A percentile compares a stretch with the other conserved stretches of the same genome.
Conservation (phyloP, 2,888 invertebrate genomes). For the Alloscopus bannaensis region DNA sequence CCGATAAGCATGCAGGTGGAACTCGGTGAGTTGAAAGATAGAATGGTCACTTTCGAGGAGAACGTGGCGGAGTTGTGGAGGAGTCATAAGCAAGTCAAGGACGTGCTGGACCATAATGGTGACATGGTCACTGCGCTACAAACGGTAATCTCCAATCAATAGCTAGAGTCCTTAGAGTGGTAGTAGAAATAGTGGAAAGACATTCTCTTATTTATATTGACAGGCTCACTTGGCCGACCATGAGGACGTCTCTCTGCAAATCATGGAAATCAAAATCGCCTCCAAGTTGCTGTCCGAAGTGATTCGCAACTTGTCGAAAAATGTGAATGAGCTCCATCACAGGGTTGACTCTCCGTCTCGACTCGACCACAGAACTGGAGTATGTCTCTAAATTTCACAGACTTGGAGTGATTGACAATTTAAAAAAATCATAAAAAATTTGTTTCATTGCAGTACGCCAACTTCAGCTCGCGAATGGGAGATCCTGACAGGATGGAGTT, state of each 20-base stretch:
- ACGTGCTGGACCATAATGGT: constrained; percentile 61
- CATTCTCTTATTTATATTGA: not conserved
- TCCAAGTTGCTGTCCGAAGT: constrained; percentile 63
- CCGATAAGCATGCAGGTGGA: constrained; percentile 51
- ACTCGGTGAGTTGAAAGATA: constrained; percentile 50
- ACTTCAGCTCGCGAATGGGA: constrained; percentile 50
- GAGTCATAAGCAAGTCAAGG: constrained; percentile 61
- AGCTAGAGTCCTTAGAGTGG: too few relatives aligned
- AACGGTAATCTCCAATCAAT: constrained; percentile 38
- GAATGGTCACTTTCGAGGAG: constrained; percentile 64
- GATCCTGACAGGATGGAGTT: constrained; percentile 15
- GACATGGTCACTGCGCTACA: constrained; percentile 64
- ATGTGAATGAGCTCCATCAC: constrained; percentile 22
- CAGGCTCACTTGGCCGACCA: constrained; percentile 58
- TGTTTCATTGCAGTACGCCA: constrained; percentile 39
- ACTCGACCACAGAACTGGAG: constrained; percentile 21
- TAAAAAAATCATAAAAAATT: not conserved
- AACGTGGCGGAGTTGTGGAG: constrained; percentile 66
- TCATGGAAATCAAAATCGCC: constrained; percentile 66
- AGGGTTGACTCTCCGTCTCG: not conserved
- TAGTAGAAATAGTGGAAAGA: not conserved
- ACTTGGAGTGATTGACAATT: not conserved
- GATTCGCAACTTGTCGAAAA: constrained; percentile 53
- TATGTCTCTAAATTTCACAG: constrained; percentile 18
- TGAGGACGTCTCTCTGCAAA: constrained; percentile 53